These are phyloP conservation scores for Acronicta aceris DNA, from an alignment of 2,888 invertebrate genomes.

Conservation along the genomic window DNA sequence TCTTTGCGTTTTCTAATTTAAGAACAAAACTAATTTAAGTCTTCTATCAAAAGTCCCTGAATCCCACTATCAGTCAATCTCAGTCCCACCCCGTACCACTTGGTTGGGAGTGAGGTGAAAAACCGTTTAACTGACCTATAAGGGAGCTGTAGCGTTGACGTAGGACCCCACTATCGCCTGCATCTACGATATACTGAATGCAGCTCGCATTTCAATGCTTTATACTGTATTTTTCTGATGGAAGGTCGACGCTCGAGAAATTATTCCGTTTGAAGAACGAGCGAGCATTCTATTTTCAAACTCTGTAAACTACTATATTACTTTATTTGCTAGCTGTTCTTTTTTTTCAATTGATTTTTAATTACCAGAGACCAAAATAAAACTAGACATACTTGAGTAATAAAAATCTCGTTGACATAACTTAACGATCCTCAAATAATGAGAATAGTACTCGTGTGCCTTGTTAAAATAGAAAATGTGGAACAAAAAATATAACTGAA, in stretches of 20 bases:
- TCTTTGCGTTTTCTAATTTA: slow-evolving; percentile 66
- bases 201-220: slow-evolving; percentile 73
- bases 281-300: slow-evolving; percentile 25
- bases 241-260: slow-evolving; percentile 67
- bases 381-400: neutral
- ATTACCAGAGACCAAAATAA: neutral
- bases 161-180: slow-evolving; percentile 64
- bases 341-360: neutral
- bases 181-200: slow-evolving; percentile 67
- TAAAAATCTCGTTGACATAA: neutral
- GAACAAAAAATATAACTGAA: slow-evolving; percentile 40
- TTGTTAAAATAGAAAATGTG: slow-evolving; percentile 22
- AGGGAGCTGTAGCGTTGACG: slow-evolving; percentile 64
- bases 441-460: neutral
- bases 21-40: slow-evolving; percentile 63
- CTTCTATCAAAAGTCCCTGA: slow-evolving; percentile 51
- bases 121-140: slow-evolving; percentile 82
- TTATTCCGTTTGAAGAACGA: slow-evolving; percentile 55
- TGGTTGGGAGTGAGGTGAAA: slow-evolving; percentile 71
- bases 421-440: neutral
- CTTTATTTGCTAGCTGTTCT: neutral
- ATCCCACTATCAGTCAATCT: slow-evolving; percentile 79
- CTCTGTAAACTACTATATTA: neutral
- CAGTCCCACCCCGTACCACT: slow-evolving; percentile 73
- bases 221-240: slow-evolving; percentile 68